Conservation (phyloP, 2,888 invertebrate species). For the Scrobipalpa costella region DNA sequence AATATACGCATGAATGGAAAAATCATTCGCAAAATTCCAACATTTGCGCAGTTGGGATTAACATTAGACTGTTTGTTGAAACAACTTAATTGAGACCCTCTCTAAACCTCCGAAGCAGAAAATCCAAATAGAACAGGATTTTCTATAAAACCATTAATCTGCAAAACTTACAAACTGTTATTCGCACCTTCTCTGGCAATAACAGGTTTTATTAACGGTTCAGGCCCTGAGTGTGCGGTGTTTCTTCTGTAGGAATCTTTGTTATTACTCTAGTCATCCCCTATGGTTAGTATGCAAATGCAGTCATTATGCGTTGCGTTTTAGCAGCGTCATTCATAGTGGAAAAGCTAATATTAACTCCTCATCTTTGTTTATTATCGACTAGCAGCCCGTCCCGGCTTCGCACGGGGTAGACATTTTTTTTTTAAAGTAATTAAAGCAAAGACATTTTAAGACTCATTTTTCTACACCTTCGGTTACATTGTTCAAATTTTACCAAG, state of each 20-base stretch:
- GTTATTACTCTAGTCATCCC: constrained; percentile 43
- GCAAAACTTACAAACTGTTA: constrained; percentile 10
- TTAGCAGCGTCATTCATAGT: constrained; percentile 43
- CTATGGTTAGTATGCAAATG: constrained; percentile 42
- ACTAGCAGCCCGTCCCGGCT: too few relatives aligned
- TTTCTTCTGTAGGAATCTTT: constrained; percentile 23
- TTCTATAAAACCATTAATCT: background rate
- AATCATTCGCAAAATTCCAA: too few relatives aligned
- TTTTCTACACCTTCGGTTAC: too few relatives aligned
- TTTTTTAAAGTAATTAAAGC: too few relatives aligned
- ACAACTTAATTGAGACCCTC: too few relatives aligned
- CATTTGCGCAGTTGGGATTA: too few relatives aligned
- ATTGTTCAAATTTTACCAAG: too few relatives aligned
- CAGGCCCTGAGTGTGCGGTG: background rate
- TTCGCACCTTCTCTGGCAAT: background rate
- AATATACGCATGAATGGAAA: too few relatives aligned
- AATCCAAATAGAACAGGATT: background rate
- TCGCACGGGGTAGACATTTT: too few relatives aligned
- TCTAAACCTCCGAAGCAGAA: background rate
- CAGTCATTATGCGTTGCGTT: constrained; percentile 32
- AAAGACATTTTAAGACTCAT: too few relatives aligned
- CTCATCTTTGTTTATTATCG: background rate
- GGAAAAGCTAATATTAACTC: constrained; percentile 38
- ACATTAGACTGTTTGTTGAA: too few relatives aligned
- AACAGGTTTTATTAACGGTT: constrained; percentile 19